Conservation (phyloP, 2,113 vertebrate genomes). For the Tragelaphus strepsiceros region DNA sequence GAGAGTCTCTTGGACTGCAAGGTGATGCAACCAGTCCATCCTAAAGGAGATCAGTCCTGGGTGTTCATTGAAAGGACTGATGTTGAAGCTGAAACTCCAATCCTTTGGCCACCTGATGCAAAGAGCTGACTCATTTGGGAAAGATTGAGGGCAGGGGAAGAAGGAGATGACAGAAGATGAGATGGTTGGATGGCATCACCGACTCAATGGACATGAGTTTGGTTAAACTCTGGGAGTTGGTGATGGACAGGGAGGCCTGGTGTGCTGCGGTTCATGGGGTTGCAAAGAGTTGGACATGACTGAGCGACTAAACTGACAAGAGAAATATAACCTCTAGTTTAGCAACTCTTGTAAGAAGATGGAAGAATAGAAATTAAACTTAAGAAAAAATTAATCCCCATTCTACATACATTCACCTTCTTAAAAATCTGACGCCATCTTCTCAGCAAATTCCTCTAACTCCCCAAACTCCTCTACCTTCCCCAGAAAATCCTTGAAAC, state of each 20-base stretch:
- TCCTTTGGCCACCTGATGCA: fast-evolving
- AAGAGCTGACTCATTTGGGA: background rate
- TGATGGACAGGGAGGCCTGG: background rate
- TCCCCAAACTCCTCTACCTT: background rate
- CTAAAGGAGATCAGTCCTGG: background rate
- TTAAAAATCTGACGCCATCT: background rate
- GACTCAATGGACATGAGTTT: background rate
- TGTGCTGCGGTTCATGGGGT: background rate
- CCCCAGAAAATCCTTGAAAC: background rate
- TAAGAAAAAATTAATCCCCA: background rate
- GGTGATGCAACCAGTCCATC: background rate
- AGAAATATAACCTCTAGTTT: background rate
- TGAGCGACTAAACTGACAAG: background rate
- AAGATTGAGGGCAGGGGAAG: background rate
- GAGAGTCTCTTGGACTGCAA: background rate
- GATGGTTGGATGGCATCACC: background rate
- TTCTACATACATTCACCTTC: background rate
- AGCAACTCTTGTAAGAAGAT: background rate
- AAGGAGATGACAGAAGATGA: background rate
- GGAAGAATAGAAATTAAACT: background rate
- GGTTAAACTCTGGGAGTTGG: background rate
- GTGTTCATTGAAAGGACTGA: background rate
- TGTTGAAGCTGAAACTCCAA: background rate
- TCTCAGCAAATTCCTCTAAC: background rate
- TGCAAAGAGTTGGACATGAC: fast-evolving